Evolutionary conservation across 1,140 invertebrate species (phyloP), one percentile per base, ranked within the genome.

Genomic region (Hesperophylax magnus): DNA sequence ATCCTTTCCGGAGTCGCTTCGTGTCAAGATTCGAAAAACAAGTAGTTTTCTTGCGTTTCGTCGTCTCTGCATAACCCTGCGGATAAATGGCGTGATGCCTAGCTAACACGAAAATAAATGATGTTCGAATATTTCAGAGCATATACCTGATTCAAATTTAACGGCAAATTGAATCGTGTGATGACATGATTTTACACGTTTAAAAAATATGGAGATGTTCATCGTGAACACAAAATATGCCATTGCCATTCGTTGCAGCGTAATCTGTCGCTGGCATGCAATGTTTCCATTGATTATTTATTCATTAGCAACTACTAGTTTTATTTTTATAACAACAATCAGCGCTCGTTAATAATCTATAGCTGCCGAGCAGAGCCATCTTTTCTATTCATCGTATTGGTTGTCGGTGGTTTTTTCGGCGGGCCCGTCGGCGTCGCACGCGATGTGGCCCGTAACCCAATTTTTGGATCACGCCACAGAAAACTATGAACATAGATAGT

Each of bases 391-490:
- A 56, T 72, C 69, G 47, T 6, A 34, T 14, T 47, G 39, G 39
- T 14, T 47, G 39, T 47, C 39, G 9, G 34, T 34, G 34, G 47
- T 72, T 54, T 72, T 72, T 72, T 72, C 15, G 7, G 20, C 18
- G 20, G n/a, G 8, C n/a, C 67, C 47, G 47, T 54, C 52, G 47
- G 39, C 47, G 47, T 54, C 52, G 47, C 69, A 72, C 52, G 69
- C 69, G 52, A 72, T 72, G 52, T 22, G 39, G 47, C 69, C 69
- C 69, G 47, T 72, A 72, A 72, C 69, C 47, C 47, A 53, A 53
- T 72, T 72, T 15, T 54, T 53, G 15, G 2, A 65, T 65, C 61
- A 65, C 14, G 61, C 24, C 61, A 31, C 6, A 24, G 24, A 22
- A 24, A 65, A 3, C 18, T 14, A 24, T 65, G 22, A n/a, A n/a